Evolutionary conservation across 2,888 invertebrate species (phyloP), one percentile per base, ranked within the genome.

Genomic region (Sesia apiformis): DNA sequence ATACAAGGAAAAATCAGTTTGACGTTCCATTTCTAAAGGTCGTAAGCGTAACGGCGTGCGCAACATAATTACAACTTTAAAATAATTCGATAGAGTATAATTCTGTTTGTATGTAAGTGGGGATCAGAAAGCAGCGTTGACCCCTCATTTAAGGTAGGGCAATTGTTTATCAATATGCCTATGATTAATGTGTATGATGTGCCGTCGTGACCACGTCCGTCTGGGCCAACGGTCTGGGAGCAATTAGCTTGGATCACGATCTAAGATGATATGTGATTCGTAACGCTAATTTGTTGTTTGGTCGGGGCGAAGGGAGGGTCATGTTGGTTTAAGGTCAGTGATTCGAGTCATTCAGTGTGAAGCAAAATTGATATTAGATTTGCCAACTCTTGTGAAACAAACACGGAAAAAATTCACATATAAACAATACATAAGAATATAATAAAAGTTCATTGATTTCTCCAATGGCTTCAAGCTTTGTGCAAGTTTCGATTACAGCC

Each of bases 111-210:
- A 23, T 46, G 4, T 46, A 46, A 46, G 23, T 46, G n/a, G 46
- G 46, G 23, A 46, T 61, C 62, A 64, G 66, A 65, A 69, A 70
- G 65, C 68, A 66, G 63, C 66, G 72, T 72, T 87, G 88, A 88
- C 87, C 85, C 79, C 85, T 85, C 78, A 84, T 88, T 85, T 85
- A 85, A 88, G 86, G 76, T 83, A 81, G 84, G 81, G 81, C 85
- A 86, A 87, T 88, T 86, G 88, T 87, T 88, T 88, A 87, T 89
- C 84, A 85, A 86, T 86, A 84, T 71, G 74, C 65, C 72, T 83
- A 82, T 85, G 84, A 85, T 85, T 77, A 84, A 87, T 85, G 85
- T 76, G 70, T 71, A 69, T 72, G 76, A 74, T 76, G 75, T 68
- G 64, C 60, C 63, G 73, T 84, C 85, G 84, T 85, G 87, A 84